These are phyloP conservation scores for Caradrina clavipalpis DNA, from an alignment of 2,888 invertebrate species.

Conservation along the genomic window DNA sequence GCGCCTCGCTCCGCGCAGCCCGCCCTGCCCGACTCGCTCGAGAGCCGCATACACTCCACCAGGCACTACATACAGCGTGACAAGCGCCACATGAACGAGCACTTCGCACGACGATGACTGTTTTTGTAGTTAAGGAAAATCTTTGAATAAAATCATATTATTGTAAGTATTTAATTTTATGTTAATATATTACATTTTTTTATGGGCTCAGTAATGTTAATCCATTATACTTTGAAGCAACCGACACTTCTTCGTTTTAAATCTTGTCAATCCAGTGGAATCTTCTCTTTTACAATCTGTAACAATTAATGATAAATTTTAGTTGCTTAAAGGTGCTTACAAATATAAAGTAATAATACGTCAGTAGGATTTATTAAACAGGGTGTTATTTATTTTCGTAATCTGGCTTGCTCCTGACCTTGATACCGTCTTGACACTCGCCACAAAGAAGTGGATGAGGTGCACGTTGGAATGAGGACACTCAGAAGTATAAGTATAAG, in stretches of 20 bases:
- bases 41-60: constrained; percentile 96
- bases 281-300: constrained; percentile 94
- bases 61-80: constrained; percentile 97
- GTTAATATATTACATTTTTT: constrained; percentile 27
- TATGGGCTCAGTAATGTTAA: constrained; percentile 46
- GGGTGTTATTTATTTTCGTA: too few relatives aligned
- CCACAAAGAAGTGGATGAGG: too few relatives aligned
- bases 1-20: constrained; percentile 90
- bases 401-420: too few relatives aligned
- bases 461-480: too few relatives aligned
- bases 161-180: constrained; percentile 48
- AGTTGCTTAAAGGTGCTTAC: neutral
- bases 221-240: constrained; percentile 59
- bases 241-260: constrained; percentile 64
- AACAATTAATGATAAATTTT: constrained; percentile 72
- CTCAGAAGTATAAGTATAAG: too few relatives aligned
- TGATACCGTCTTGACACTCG: too few relatives aligned
- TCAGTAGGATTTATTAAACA: neutral
- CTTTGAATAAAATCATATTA: constrained; percentile 21
- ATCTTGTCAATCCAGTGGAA: constrained; percentile 92
- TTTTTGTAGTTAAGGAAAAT: constrained; percentile 39
- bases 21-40: constrained; percentile 93
- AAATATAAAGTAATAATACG: neutral
- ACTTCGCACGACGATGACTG: constrained; percentile 94
- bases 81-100: constrained; percentile 94